Percentiles rank a stretch among this genome's conserved stretches.
phyloP scores from a whole-genome alignment of 2,113 vertebrate species.

The Campylomormyrus numenius region DNA sequence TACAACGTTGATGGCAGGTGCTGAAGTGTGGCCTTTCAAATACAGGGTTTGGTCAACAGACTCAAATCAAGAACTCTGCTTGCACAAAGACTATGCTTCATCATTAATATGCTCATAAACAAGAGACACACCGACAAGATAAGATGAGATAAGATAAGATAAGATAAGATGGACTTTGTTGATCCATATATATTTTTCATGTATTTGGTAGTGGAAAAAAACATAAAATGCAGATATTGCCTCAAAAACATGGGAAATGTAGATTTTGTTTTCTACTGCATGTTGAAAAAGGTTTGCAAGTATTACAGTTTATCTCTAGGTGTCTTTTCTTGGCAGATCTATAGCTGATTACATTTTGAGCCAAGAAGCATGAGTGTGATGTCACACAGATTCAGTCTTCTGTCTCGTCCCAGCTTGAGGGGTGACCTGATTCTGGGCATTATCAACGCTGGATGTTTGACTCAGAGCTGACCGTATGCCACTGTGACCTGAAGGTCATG shows the following conservation, averaged over 20 bases:
- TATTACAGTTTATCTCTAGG: neutral
- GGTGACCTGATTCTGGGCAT: neutral
- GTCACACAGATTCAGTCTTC: neutral
- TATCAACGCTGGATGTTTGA: neutral
- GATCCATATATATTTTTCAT: neutral
- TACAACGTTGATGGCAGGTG: constrained; percentile 36
- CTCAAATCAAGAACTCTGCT: neutral
- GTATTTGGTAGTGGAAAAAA: neutral
- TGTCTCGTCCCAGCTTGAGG: neutral
- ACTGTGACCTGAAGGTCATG: neutral
- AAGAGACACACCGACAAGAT: neutral
- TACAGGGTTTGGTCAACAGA: constrained; percentile 38
- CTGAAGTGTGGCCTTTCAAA: constrained; percentile 16
- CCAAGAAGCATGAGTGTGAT: neutral
- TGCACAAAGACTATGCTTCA: neutral
- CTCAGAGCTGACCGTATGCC: neutral
- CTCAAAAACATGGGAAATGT: neutral
- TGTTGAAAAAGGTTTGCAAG: neutral
- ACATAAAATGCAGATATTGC: neutral
- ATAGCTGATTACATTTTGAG: neutral
- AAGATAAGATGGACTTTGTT: neutral
- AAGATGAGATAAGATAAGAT: neutral
- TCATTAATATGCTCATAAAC: neutral
- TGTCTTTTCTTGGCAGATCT: neutral
- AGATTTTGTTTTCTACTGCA: neutral